Evolutionary conservation across 1,140 invertebrate species (phyloP).

Genomic region (Leucophenga varia): DNA sequence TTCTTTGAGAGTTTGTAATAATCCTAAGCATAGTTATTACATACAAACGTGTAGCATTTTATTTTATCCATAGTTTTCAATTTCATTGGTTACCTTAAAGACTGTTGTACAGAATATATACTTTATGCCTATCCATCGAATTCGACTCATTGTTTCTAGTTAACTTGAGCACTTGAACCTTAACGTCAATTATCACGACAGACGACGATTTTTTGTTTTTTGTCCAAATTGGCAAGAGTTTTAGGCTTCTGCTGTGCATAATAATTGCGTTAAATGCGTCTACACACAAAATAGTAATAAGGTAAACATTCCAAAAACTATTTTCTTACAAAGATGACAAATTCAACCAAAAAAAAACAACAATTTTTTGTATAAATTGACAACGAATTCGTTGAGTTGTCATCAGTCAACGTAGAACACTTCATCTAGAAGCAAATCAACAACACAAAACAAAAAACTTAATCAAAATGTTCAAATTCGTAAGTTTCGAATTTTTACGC

Average conservation of each 20-base stretch:
- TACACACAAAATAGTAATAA: constrained; percentile 25
- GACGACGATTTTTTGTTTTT: neutral
- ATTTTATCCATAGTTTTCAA: too few species aligned
- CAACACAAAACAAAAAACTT: constrained; percentile 11
- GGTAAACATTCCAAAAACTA: too few species aligned
- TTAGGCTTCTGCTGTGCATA: constrained; percentile 31
- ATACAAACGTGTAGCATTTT: too few species aligned
- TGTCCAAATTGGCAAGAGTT: constrained; percentile 1
- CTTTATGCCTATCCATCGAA: too few species aligned
- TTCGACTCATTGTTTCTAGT: too few species aligned
- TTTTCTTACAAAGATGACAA: too few species aligned
- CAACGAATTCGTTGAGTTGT: constrained; percentile 7
- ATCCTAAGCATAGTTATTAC: too few species aligned
- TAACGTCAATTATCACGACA: constrained; percentile 31
- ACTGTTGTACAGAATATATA: too few species aligned
- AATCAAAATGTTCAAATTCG: constrained; percentile 52
- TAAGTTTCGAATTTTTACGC: constrained; percentile 28
- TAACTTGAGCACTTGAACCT: too few species aligned
- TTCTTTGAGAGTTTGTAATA: too few species aligned
- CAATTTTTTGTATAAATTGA: constrained; percentile 33
- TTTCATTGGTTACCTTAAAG: too few species aligned
- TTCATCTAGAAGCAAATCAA: constrained; percentile 9
- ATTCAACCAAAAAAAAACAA: too few species aligned
- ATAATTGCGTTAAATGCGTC: constrained; percentile 16
- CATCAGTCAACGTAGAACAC: constrained; percentile 51